Evolutionary conservation across 2,888 invertebrate genomes (phyloP).

Genomic region (Acanthoscelides obtectus): DNA sequence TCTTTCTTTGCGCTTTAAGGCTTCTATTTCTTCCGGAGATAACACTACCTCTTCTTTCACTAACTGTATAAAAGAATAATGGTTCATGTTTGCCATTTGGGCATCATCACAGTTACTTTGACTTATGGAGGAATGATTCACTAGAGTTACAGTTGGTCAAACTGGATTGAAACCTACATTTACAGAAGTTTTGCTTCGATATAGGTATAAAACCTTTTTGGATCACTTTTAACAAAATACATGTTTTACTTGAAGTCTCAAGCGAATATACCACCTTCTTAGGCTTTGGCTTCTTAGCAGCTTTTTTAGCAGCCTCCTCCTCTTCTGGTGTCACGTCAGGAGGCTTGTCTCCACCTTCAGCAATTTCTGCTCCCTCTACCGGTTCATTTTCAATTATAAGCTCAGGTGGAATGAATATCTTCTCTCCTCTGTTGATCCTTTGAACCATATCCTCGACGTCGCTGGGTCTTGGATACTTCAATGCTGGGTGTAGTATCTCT

Average conservation of each 20-base stretch:
- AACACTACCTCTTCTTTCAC: constrained; percentile 8
- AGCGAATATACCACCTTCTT: constrained; percentile 5
- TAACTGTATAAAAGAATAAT: neutral
- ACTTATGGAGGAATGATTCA: too few species aligned
- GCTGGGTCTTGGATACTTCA: constrained; percentile 58
- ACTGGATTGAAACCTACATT: too few species aligned
- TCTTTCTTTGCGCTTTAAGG: constrained; percentile 21
- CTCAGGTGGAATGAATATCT: constrained; percentile 38
- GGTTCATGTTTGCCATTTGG: too few species aligned
- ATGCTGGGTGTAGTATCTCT: constrained; percentile 57
- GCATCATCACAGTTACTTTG: too few species aligned
- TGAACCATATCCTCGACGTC: constrained; percentile 39
- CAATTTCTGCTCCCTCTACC: constrained; percentile 41
- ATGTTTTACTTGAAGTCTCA: constrained; percentile 6
- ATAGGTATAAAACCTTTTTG: too few species aligned
- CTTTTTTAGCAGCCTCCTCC: constrained; percentile 7
- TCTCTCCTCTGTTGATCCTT: constrained; percentile 36
- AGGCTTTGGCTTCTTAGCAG: constrained; percentile 7
- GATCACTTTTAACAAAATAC: neutral
- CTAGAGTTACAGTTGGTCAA: too few species aligned
- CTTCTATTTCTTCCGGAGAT: constrained; percentile 23
- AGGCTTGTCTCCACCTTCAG: constrained; percentile 21
- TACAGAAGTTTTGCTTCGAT: too few species aligned
- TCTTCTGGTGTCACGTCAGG: constrained; percentile 15
- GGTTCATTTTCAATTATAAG: constrained; percentile 41